Percentiles rank a stretch among this genome's conserved stretches.
Conservation (phyloP, 2,797 vertebrate genomes). For the Acanthiza pusilla region DNA sequence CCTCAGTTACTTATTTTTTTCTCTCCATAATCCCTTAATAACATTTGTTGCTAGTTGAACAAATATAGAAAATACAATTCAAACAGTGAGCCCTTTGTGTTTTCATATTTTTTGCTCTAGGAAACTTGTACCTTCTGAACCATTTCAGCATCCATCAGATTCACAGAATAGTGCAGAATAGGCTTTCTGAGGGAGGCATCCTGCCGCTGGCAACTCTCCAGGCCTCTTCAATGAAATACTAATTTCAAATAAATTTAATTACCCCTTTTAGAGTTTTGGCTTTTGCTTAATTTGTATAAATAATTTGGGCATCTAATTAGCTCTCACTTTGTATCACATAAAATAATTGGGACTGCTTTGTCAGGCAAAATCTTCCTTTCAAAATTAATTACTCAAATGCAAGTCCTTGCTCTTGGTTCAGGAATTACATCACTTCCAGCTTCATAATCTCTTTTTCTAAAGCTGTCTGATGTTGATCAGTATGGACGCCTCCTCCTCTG, state of each 20-base stretch:
- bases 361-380: conserved; percentile 42
- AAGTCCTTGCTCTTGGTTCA: conserved; percentile 1
- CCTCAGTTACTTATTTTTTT: not conserved
- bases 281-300: conserved; percentile 63
- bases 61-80: not conserved
- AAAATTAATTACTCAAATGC: conserved; percentile 4
- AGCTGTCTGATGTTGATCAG: not conserved
- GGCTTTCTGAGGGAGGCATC: conserved; percentile 15
- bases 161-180: not conserved
- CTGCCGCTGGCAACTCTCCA: conserved; percentile 5
- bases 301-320: conserved; percentile 45
- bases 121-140: not conserved
- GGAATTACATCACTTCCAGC: not conserved
- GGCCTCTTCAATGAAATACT: conserved; percentile 33
- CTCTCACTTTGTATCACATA: conserved; percentile 33
- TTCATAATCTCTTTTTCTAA: conserved; percentile 6
- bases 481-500: not conserved
- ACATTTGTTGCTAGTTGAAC: not conserved
- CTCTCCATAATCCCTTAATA: not conserved
- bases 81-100: not conserved
- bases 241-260: conserved; percentile 54
- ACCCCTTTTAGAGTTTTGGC: conserved; percentile 26
- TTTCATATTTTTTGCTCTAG: not conserved
- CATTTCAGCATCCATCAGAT: not conserved
- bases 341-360: conserved; percentile 48